Evolutionary conservation across 2,888 invertebrate species (phyloP).

Genomic region (Rhingia rostrata): DNA sequence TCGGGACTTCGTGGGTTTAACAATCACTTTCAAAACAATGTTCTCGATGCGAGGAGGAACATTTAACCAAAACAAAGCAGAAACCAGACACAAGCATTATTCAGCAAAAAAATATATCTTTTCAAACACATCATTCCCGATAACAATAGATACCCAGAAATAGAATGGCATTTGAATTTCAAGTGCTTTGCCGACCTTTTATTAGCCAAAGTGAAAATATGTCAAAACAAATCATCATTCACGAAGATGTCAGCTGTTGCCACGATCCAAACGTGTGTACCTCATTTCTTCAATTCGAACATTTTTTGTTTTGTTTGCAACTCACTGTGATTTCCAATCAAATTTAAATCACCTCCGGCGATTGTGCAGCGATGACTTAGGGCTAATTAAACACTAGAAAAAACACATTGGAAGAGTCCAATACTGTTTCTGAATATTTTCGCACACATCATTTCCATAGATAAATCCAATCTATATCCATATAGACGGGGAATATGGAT

Average conservation of each 20-base stretch:
- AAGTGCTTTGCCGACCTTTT: conserved; percentile 49
- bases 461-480: too few relatives aligned
- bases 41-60: conserved; percentile 43
- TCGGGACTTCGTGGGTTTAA: conserved; percentile 54
- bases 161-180: conserved; percentile 52
- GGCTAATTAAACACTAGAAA: conserved; percentile 3
- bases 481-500: too few relatives aligned
- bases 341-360: conserved; percentile 13
- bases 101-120: conserved; percentile 46
- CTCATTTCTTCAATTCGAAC: conserved; percentile 1
- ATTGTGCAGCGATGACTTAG: conserved; percentile 8
- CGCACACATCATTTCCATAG: too few relatives aligned
- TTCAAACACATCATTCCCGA: conserved; percentile 36
- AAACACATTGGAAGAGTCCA: neutral
- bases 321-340: conserved; percentile 32
- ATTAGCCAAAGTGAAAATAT: conserved; percentile 45
- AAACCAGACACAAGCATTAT: conserved; percentile 45
- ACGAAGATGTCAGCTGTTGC: conserved; percentile 57
- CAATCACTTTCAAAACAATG: conserved; percentile 40
- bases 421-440: too few relatives aligned
- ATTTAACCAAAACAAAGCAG: conserved; percentile 55
- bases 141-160: conserved; percentile 46
- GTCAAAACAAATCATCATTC: conserved; percentile 65
- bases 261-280: conserved; percentile 13
- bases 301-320: conserved; percentile 6